A percentile compares a stretch with the other conserved stretches of the same genome.
These are phyloP conservation scores for Laspeyria flexula DNA, from an alignment of 2,888 invertebrate species.

Conservation along the genomic window DNA sequence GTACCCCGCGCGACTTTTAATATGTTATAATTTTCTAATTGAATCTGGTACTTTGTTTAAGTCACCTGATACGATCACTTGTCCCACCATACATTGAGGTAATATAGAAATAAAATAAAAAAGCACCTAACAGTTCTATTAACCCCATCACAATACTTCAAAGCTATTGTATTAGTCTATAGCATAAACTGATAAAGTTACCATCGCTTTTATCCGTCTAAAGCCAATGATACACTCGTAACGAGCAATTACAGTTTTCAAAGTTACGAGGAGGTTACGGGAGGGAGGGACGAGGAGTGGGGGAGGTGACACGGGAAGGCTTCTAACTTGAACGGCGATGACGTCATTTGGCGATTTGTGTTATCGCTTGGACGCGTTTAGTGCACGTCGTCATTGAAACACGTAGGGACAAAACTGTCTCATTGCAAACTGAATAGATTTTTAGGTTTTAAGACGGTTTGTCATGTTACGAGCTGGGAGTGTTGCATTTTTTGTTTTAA, in stretches of 20 bases:
- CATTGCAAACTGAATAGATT: slow-evolving; percentile 2
- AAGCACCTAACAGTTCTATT: background rate
- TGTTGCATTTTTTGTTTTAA: no score
- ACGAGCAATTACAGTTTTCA: slow-evolving; percentile 52
- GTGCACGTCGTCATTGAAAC: slow-evolving; percentile 25
- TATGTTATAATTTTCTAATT: no score
- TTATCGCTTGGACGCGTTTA: slow-evolving; percentile 43
- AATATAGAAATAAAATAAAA: no score
- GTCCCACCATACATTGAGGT: no score
- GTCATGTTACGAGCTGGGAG: no score
- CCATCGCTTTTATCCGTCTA: slow-evolving; percentile 35
- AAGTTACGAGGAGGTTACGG: slow-evolving; percentile 35
- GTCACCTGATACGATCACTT: no score
- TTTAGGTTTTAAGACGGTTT: no score
- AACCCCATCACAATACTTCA: slow-evolving; percentile 22
- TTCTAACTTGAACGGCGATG: slow-evolving; percentile 41
- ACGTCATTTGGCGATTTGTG: slow-evolving; percentile 40
- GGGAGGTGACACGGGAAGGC: slow-evolving; percentile 38
- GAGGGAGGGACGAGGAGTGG: slow-evolving; percentile 3
- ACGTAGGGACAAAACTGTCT: slow-evolving; percentile 19
- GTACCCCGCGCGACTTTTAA: no score
- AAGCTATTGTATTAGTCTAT: slow-evolving; percentile 23
- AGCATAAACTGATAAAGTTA: slow-evolving; percentile 31
- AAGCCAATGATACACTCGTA: slow-evolving; percentile 49
- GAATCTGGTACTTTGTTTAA: no score